Percentiles rank a stretch among this genome's conserved stretches.
Conservation (phyloP, 2,797 vertebrate genomes). For the Mastacembelus armatus region DNA sequence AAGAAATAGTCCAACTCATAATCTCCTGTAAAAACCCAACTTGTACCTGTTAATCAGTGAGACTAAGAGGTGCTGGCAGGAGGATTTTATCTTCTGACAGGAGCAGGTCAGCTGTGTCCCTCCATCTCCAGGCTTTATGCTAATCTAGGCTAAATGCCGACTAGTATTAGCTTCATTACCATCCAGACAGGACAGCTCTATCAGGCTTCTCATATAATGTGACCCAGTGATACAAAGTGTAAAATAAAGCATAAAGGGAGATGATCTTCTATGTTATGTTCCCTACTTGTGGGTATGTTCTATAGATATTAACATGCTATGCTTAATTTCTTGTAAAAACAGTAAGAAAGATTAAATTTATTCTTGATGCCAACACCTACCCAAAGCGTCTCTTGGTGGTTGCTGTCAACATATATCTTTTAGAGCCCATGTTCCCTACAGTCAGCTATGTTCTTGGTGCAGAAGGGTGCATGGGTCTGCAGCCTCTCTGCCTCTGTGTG, state of each 20-base stretch:
- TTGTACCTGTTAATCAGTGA: too few species aligned
- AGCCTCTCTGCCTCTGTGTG: constrained; percentile 69
- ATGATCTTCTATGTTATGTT: background rate
- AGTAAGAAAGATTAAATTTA: constrained; percentile 31
- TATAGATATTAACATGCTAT: constrained; percentile 16
- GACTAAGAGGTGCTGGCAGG: background rate
- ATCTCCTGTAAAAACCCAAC: too few species aligned
- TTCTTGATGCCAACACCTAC: constrained; percentile 33
- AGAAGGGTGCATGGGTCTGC: constrained; percentile 44
- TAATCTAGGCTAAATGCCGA: background rate
- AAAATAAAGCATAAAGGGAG: background rate
- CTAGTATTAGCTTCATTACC: background rate
- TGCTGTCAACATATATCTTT: constrained; percentile 39
- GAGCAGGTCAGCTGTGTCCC: background rate
- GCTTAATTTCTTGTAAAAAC: constrained; percentile 40
- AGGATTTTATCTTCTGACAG: background rate
- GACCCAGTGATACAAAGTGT: background rate
- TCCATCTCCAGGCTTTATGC: background rate
- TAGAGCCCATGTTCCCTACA: constrained; percentile 51
- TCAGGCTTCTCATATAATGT: background rate
- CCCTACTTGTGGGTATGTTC: constrained; percentile 20
- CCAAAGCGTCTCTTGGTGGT: constrained; percentile 47
- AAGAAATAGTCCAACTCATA: too few species aligned
- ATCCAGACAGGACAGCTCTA: background rate
- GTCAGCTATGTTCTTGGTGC: constrained; percentile 50